Evolutionary conservation across 2,888 invertebrate species (phyloP), one percentile per base, ranked within the genome.

Genomic region (Malthinus seriepunctatus): DNA sequence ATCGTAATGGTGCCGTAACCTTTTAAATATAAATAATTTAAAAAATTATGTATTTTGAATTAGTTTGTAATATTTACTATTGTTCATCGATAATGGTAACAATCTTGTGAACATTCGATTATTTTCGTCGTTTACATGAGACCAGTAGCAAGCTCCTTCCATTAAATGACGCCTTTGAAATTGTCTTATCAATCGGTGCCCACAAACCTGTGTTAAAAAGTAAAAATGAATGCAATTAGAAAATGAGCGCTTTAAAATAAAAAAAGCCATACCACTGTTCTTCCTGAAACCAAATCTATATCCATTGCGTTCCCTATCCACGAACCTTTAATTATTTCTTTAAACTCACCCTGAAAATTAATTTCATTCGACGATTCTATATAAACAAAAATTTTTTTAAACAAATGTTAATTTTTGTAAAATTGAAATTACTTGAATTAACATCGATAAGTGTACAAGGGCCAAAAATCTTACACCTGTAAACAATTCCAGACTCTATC

Each of bases 271-370:
- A 79, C 80, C 64, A 73, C 73, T 63, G 74, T 62, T 57, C 64
- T 68, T 23, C 70, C 53, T 3, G 52, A 64, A 39, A 66, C 62
- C 49, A 71, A 71, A 65, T 72, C 72, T 8, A 79, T 70, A 51
- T 75, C 76, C 72, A 80, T 77, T 1, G 73, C 63, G 9, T 74
- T 78, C 8, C 80, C 80, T n/a, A 76, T 71, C 76, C 76, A 78
- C 8, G 77, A 73, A 47, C 69, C 60, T 42, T 73, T 65, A 50
- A 49, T 49, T 32, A 52, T 51, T 56, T 60, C 58, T 34, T 15
- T 34, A 47, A 49, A 49, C 32, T 33, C 1, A 9, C 11, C 37
- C 12, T n/a, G 11, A 9, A 32, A n/a, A 1, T 42, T 49, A 5
- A 32, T 6, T 23, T 32, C 45, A 32, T 14, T 10, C 10, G 34